Conservation (phyloP, 1,140 invertebrate genomes). For the Yoshiicerus persimilis region DNA sequence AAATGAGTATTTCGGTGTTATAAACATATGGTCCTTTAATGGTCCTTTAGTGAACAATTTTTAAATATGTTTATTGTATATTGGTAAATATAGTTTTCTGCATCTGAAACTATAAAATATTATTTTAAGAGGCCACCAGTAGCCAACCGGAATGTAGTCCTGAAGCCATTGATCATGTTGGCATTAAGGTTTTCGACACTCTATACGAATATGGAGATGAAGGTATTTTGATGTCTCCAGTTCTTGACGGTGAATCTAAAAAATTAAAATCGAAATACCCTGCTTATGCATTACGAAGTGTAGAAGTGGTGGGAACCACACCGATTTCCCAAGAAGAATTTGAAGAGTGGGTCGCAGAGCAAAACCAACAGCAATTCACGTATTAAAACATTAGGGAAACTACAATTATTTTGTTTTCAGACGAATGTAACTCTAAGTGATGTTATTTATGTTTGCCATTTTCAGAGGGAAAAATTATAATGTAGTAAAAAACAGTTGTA, state of each 20-base stretch:
- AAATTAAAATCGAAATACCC: conserved; percentile 42
- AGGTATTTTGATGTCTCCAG: conserved; percentile 30
- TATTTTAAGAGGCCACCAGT: conserved; percentile 28
- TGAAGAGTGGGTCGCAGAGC: conserved; percentile 38
- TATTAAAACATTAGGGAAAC: background rate
- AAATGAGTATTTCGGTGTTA: background rate
- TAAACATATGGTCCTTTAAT: too few species aligned
- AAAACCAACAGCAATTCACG: background rate
- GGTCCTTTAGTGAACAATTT: too few species aligned
- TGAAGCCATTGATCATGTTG: conserved; percentile 45
- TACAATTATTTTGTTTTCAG: too few species aligned
- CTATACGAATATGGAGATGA: conserved; percentile 47
- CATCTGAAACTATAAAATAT: background rate
- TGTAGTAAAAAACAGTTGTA: conserved; percentile 42
- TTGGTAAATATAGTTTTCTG: background rate
- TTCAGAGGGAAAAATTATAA: conserved; percentile 41
- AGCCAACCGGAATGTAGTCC: conserved; percentile 27
- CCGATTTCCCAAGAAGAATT: conserved; percentile 35
- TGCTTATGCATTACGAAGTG: conserved; percentile 33
- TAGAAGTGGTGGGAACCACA: conserved; percentile 35
- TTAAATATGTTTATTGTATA: background rate
- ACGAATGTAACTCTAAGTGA: too few species aligned
- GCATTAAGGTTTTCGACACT: conserved; percentile 37
- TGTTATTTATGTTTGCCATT: background rate
- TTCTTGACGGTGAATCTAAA: background rate